Evolutionary conservation across 2,888 invertebrate species (phyloP), one percentile per base, ranked within the genome.

Genomic region (Andrena haemorrhoa): DNA sequence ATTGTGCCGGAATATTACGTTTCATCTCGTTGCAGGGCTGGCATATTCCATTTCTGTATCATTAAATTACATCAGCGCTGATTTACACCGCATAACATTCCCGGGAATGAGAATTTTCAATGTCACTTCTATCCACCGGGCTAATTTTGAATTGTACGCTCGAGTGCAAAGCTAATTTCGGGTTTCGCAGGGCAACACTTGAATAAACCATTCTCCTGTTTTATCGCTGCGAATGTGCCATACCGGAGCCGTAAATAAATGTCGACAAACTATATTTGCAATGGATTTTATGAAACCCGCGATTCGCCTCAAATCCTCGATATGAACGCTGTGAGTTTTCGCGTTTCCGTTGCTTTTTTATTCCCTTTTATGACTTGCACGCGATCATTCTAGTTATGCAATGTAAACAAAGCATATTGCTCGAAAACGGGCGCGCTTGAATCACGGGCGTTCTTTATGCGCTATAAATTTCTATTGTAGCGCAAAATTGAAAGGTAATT

Each of bases 131-230:
- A 2, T 20, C 2, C 29, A 3, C 31, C 41, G 33, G 35, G 31
- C 35, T 73, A 73, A 73, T 73, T 73, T 41, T 35, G 65, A 65
- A 65, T 65, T 56, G 53, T 35, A 26, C 41, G 20, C 1, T 12
- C 41, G 6, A 69, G 29, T 5, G 20, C 23, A 10, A 29, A 4
- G 10, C 12, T 33, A 41, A 65, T 41, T 66, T 58, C 26, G 29
- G 16, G 23, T 23, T 56, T 74, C 16, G 26, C n/a, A 53, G 10
- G n/a, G 53, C 23, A 65, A 58, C 20, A 31, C 31, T 29, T 10
- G 56, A 31, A 41, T 56, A 41, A 53, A 12, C 26, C 5, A 29
- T 16, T 10, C 47, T 56, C 20, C 8, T 23, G 10, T 53, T 63
- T 63, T 12, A 20, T 53, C 26, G n/a, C 6, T n/a, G 7, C 35